Evolutionary conservation across 2,797 vertebrate genomes (phyloP).

Genomic region (Poecilia gillii): DNA sequence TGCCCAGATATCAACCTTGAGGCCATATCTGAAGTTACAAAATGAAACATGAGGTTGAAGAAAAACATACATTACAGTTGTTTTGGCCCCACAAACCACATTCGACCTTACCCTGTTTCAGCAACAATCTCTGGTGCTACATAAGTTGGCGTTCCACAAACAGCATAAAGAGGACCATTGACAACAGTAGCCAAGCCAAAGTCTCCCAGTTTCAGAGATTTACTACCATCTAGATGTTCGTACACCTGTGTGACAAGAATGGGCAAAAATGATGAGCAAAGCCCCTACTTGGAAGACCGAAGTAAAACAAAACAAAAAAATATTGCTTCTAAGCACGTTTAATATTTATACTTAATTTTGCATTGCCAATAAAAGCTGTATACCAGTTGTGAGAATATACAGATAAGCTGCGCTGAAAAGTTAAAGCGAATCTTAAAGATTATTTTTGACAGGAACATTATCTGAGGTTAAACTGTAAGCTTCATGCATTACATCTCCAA

Average conservation of each 20-base stretch:
- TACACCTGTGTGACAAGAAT: conserved; percentile 84
- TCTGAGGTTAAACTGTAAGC: too few species aligned
- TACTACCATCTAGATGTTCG: conserved; percentile 94
- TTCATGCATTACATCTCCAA: too few species aligned
- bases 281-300: background rate
- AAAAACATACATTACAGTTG: background rate
- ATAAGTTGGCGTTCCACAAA: conserved; percentile 98
- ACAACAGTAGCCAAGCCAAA: conserved; percentile 95
- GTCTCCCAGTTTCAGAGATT: conserved; percentile 94
- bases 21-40: conserved; percentile 85
- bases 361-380: background rate
- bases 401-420: background rate
- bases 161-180: conserved; percentile 91
- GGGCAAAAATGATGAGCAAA: background rate
- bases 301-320: background rate
- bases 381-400: background rate
- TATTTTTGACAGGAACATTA: too few species aligned
- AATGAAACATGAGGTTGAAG: conserved; percentile 1
- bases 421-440: too few species aligned
- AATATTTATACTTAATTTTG: background rate
- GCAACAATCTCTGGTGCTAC: conserved; percentile 97
- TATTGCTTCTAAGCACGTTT: background rate
- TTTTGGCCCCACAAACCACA: background rate
- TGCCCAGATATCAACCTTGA: conserved; percentile 98
- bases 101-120: conserved; percentile 88